Evolutionary conservation across 2,888 invertebrate species (phyloP).

Genomic region (Ichneumoninae sp.): DNA sequence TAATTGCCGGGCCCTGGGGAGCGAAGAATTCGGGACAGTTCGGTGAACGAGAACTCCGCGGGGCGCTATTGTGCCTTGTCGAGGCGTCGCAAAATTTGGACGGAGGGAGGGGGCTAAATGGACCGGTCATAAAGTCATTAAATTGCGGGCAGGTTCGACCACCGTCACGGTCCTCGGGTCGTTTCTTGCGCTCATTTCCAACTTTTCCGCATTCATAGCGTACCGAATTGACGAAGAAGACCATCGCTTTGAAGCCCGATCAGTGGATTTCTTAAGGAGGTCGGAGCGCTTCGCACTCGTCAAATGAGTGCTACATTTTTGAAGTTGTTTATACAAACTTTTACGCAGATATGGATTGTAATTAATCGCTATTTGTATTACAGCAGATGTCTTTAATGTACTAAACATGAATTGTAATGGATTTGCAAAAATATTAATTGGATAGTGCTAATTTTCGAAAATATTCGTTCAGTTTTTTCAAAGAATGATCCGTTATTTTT

Average conservation of each 20-base stretch:
- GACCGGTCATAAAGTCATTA: conserved; percentile 75
- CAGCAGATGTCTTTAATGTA: no score
- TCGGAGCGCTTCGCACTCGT: no score
- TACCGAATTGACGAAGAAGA: background rate
- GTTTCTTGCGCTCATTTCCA: background rate
- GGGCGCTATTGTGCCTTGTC: conserved; percentile 35
- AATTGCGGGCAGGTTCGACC: conserved; percentile 73
- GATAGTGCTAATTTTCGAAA: no score
- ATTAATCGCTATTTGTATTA: no score
- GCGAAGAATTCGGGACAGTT: conserved; percentile 2
- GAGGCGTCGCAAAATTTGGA: conserved; percentile 7
- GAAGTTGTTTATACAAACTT: no score
- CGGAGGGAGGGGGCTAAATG: conserved; percentile 22
- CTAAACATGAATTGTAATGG: no score
- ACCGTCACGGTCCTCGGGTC: conserved; percentile 64
- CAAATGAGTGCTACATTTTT: no score
- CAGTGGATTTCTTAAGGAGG: background rate
- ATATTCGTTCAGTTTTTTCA: no score
- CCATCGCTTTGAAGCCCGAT: background rate
- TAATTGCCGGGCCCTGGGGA: background rate
- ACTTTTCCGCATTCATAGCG: background rate
- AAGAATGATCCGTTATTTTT: no score
- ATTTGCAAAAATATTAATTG: no score
- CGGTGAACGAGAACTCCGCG: conserved; percentile 18
- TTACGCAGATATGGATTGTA: no score